These are phyloP conservation scores for Salticus scenicus DNA, from an alignment of 2,888 invertebrate genomes.

Conservation along the genomic window DNA sequence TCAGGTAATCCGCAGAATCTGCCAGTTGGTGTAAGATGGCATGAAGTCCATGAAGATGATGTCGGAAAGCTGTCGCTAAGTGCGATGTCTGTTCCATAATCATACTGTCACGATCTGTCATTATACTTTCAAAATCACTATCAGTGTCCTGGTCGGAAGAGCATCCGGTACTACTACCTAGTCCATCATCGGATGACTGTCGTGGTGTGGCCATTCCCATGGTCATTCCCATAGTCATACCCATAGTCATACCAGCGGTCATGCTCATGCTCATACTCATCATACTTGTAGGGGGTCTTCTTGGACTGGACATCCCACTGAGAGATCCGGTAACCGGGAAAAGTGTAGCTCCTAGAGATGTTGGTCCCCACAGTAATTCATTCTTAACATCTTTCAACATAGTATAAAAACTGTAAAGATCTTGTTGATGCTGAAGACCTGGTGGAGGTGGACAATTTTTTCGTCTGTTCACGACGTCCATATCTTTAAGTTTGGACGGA, in stretches of 20 bases:
- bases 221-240: conserved; percentile 39
- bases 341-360: conserved; percentile 37
- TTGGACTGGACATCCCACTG: conserved; percentile 53
- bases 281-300: conserved; percentile 31
- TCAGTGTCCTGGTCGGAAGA: conserved; percentile 72
- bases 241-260: conserved; percentile 16
- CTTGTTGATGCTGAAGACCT: conserved; percentile 65
- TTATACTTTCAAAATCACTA: conserved; percentile 72
- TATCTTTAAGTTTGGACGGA: conserved; percentile 75
- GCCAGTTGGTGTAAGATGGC: conserved; percentile 75
- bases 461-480: conserved; percentile 72
- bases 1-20: conserved; percentile 75
- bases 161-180: conserved; percentile 71
- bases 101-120: conserved; percentile 70
- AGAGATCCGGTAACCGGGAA: conserved; percentile 47
- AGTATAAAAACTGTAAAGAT: conserved; percentile 74
- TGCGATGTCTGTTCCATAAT: conserved; percentile 73
- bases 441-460: conserved; percentile 57
- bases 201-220: conserved; percentile 62
- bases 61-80: conserved; percentile 75
- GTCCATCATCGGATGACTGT: conserved; percentile 71
- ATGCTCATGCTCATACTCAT: conserved; percentile 36
- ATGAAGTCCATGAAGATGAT: conserved; percentile 75
- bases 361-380: conserved; percentile 75
- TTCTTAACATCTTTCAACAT: conserved; percentile 75